Evolutionary conservation across 2,113 vertebrate genomes (phyloP).

Genomic region (Fregetta grallaria): DNA sequence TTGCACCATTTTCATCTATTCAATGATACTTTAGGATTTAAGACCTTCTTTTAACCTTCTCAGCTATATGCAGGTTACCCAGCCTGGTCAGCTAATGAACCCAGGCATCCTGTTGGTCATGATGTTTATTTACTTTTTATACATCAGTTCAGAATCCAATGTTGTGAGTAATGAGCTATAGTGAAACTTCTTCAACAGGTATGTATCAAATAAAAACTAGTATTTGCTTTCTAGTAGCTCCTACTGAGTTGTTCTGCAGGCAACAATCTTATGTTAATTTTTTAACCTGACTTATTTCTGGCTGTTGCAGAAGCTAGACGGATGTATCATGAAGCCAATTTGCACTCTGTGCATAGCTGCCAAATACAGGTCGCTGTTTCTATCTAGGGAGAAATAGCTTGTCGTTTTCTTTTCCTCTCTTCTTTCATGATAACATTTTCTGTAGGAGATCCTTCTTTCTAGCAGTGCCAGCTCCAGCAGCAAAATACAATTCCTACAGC

Average conservation of each 20-base stretch:
- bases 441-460: neutral
- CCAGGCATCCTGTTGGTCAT: neutral
- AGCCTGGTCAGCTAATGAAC: neutral
- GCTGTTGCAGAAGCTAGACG: neutral
- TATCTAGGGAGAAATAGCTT: neutral
- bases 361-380: neutral
- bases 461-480: neutral
- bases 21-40: neutral
- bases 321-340: neutral
- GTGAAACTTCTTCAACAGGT: neutral
- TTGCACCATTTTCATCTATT: neutral
- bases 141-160: neutral
- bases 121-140: neutral
- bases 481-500: neutral
- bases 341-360: neutral
- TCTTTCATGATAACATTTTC: neutral
- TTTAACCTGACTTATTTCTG: neutral
- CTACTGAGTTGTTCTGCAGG: neutral
- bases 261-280: neutral
- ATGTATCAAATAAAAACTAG: neutral
- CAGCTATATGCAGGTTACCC: neutral
- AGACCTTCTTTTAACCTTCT: neutral
- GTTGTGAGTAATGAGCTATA: neutral
- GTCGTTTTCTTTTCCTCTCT: neutral
- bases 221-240: neutral